phyloP scores from a whole-genome alignment of 2,888 invertebrate genomes.

The Poecilobothrus nobilitatus region DNA sequence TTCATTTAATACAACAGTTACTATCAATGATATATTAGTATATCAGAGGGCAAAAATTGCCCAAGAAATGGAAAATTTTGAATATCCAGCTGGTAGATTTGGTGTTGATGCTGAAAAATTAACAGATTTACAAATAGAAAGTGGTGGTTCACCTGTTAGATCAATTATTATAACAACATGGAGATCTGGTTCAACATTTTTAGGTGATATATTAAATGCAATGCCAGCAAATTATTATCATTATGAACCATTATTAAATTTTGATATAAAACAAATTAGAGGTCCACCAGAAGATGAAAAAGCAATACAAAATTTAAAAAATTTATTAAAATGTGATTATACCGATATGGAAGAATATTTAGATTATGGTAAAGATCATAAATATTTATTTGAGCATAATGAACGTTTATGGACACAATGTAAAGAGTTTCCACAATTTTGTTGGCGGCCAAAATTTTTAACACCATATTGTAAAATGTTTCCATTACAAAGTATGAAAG shows the following conservation, averaged over 20 bases:
- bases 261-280: slow-evolving; percentile 73
- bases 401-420: slow-evolving; percentile 76
- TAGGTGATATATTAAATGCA: slow-evolving; percentile 75
- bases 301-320: slow-evolving; percentile 59
- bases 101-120: slow-evolving; percentile 50
- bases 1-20: slow-evolving; percentile 36
- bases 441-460: slow-evolving; percentile 64
- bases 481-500: slow-evolving; percentile 83
- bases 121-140: slow-evolving; percentile 59
- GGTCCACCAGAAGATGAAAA: slow-evolving; percentile 60
- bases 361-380: slow-evolving; percentile 65
- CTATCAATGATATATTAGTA: slow-evolving; percentile 51
- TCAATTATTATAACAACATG: slow-evolving; percentile 80
- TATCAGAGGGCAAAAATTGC: slow-evolving; percentile 49
- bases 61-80: slow-evolving; percentile 53
- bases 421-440: slow-evolving; percentile 54
- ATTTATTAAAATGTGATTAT: slow-evolving; percentile 70
- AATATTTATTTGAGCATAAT: slow-evolving; percentile 78
- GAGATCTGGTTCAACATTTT: slow-evolving; percentile 84
- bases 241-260: slow-evolving; percentile 78
- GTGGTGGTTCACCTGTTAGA: slow-evolving; percentile 62
- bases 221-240: slow-evolving; percentile 83
- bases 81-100: slow-evolving; percentile 51
- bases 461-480: slow-evolving; percentile 71
- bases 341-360: slow-evolving; percentile 65